These are phyloP conservation scores for Melipona quadrifasciata DNA, from an alignment of 1,140 invertebrate genomes.

Conservation along the genomic window DNA sequence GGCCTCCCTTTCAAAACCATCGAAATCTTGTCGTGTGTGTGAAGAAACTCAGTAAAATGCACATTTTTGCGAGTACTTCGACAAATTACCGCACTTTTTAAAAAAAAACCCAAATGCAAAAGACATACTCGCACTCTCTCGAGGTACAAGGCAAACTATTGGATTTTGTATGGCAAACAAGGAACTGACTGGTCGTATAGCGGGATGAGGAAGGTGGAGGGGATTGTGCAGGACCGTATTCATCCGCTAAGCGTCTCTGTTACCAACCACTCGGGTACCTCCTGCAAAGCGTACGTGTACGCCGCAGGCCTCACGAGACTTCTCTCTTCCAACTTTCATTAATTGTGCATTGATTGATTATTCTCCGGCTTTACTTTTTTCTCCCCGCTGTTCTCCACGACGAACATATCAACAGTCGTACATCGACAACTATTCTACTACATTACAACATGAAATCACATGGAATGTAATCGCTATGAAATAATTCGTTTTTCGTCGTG, in stretches of 20 bases:
- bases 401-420: too few relatives aligned
- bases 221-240: constrained; percentile 68
- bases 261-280: constrained; percentile 63
- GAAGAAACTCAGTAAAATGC: constrained; percentile 61
- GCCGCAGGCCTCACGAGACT: constrained; percentile 12
- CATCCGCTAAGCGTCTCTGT: constrained; percentile 66
- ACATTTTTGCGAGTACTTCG: constrained; percentile 60
- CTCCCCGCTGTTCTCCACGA: not conserved
- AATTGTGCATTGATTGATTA: constrained; percentile 46
- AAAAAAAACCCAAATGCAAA: constrained; percentile 66
- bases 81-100: constrained; percentile 62
- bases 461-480: constrained; percentile 24
- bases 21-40: constrained; percentile 65
- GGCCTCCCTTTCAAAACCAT: constrained; percentile 49
- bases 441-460: not conserved
- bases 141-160: constrained; percentile 81
- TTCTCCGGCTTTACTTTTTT: constrained; percentile 13
- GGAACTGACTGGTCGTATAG: constrained; percentile 80
- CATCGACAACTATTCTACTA: not conserved
- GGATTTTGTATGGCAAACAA: constrained; percentile 83
- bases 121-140: constrained; percentile 75
- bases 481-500: not conserved
- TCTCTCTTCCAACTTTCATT: constrained; percentile 41
- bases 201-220: constrained; percentile 72
- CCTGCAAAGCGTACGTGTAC: constrained; percentile 45